Percentiles rank a stretch among this genome's conserved stretches.
Conservation (phyloP, 2,888 invertebrate genomes). For the Ashinkailepas kermadecensis region DNA sequence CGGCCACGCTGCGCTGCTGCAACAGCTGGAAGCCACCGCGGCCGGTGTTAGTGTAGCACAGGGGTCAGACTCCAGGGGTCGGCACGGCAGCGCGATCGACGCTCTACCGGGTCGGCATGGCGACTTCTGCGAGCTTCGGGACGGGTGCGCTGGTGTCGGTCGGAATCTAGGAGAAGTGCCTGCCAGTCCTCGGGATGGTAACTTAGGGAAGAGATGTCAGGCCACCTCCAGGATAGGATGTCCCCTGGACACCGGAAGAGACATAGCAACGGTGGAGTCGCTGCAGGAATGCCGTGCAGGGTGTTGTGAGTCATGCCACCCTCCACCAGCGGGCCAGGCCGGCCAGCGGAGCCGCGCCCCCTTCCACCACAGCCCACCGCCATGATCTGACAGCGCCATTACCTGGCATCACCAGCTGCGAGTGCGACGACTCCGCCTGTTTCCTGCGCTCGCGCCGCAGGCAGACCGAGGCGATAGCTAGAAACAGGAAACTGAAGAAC, state of each 20-base stretch:
- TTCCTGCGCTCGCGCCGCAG: not conserved
- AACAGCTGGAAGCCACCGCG: conserved; percentile 9
- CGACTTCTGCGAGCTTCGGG: too few species aligned
- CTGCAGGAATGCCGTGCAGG: not conserved
- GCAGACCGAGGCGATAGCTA: not conserved
- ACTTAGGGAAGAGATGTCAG: too few species aligned
- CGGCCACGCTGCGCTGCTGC: not conserved
- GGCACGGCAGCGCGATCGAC: conserved; percentile 78
- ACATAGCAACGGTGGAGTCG: too few species aligned
- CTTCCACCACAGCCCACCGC: too few species aligned
- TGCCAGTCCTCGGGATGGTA: too few species aligned
- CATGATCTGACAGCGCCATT: not conserved
- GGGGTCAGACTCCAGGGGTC: conserved; percentile 33
- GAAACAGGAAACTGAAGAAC: not conserved
- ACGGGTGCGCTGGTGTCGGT: too few species aligned
- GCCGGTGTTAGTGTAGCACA: conserved; percentile 54
- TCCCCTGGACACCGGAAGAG: too few species aligned
- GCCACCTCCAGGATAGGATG: too few species aligned
- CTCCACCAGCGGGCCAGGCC: not conserved
- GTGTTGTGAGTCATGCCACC: not conserved
- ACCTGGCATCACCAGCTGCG: conserved; percentile 13
- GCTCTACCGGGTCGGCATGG: not conserved
- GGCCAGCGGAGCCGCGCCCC: not conserved
- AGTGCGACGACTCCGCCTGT: too few species aligned
- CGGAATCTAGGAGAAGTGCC: conserved; percentile 38